Conservation (phyloP, 2,888 invertebrate genomes). For the Pammene aurita region DNA sequence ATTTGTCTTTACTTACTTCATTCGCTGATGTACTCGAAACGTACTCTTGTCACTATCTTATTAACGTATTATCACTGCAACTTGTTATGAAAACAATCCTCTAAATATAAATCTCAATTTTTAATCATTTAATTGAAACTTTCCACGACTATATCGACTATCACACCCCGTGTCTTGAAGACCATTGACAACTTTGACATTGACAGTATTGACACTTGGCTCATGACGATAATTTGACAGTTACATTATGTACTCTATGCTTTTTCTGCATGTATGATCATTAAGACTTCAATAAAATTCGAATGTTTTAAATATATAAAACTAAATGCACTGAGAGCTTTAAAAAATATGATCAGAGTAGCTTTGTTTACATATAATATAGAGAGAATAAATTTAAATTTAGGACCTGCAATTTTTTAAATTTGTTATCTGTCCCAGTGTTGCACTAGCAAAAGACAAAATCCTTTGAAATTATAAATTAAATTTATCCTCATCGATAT, state of each 20-base stretch:
- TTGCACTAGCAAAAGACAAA: not conserved
- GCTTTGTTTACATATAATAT: too few species aligned
- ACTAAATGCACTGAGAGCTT: not conserved
- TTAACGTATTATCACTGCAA: conserved; percentile 18
- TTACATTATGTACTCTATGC: too few species aligned
- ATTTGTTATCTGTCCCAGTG: not conserved
- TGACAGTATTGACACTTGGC: conserved; percentile 6
- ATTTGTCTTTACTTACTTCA: conserved; percentile 29
- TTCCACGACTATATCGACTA: conserved; percentile 25
- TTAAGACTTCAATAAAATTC: too few species aligned
- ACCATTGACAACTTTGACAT: conserved; percentile 11
- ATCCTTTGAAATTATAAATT: not conserved
- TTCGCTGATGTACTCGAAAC: not conserved
- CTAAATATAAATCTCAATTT: conserved; percentile 2
- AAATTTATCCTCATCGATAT: not conserved
- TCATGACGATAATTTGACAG: not conserved
- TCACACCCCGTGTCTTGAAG: conserved; percentile 22
- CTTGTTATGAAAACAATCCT: conserved; percentile 3
- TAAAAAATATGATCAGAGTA: too few species aligned
- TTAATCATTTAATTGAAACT: conserved; percentile 11
- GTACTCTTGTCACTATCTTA: not conserved
- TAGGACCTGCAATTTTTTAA: not conserved
- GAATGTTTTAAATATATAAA: not conserved
- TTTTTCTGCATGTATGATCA: too few species aligned
- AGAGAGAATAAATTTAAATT: not conserved